Base-by-base conservation (phyloP, 2,113 vertebrate genomes). In the Myrmecobius fasciatus region DNA sequence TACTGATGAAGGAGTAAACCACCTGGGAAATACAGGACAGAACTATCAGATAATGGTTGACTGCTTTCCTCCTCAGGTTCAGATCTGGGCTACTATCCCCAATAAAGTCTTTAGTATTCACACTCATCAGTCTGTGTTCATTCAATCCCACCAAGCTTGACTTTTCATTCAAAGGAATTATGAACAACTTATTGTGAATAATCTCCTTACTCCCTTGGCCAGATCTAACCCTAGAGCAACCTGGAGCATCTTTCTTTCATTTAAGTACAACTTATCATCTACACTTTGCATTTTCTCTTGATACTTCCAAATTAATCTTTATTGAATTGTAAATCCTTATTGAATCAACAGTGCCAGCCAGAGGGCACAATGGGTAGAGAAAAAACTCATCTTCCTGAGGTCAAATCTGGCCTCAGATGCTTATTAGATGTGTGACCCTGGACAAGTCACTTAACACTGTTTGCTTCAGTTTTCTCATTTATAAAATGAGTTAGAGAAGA, bases 221-320 rank as follows among this genome's bases (percentile, higher is more conserved):
- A 43, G 7, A 22, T 26, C 67, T 6, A 83, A 83, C 17, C 67
- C 67, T 24, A 43, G 67, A 83, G n/a, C 49, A 36, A 36, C 3
- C 5, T 10, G 91, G 8, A 51, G 0, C 26, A 75, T 25, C 46
- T 94, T 46, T 54, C 36, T n/a, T 92, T 54, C 51, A 92, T 52
- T 52, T n/a, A n/a, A 47, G 24, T 48, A 48, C 10, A 14, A 43
- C 24, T 92, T 53, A 88, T 9, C 43, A 91, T 49, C 67, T 94
- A 92, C 11, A 46, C 9, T n/a, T 67, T 75, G 51, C 0, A 24
- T 36, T 90, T 53, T 52, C 25, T 49, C 20, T 75, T 9, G 9
- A 54, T 92, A 52, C 67, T 96, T 93, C 88, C 31, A 89, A 83
- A 31, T 83, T 89, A 52, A 47, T 47, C 22, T 1, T 67, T 83